A percentile compares a stretch with the other conserved stretches of the same genome.
These are phyloP conservation scores for Euzetes globulus DNA, from an alignment of 2,888 invertebrate genomes.

Conservation along the genomic window DNA sequence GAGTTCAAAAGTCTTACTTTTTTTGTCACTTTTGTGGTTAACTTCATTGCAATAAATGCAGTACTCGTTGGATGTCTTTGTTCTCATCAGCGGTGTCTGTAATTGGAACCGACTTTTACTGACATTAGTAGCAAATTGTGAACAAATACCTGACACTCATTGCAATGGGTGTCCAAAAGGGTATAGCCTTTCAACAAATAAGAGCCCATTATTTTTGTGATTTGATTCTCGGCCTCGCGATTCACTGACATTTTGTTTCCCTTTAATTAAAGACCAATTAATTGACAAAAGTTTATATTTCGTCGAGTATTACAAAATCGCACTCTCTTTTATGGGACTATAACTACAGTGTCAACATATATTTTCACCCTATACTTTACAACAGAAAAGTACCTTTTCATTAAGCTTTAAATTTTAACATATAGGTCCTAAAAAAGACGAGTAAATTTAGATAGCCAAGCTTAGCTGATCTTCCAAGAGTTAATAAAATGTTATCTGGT, in stretches of 20 bases:
- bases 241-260: slow-evolving; percentile 9
- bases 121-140: not conserved
- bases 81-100: slow-evolving; percentile 33
- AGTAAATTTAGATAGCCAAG: no score
- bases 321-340: no score
- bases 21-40: not conserved
- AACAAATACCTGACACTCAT: slow-evolving; percentile 20
- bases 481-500: no score
- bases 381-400: no score
- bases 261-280: not conserved
- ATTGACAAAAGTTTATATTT: not conserved
- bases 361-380: no score
- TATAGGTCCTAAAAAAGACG: no score
- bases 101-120: not conserved
- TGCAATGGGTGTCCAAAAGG: slow-evolving; percentile 30
- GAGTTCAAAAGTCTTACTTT: not conserved
- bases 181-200: slow-evolving; percentile 35
- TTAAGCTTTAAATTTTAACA: no score
- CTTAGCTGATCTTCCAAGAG: no score
- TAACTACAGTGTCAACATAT: no score
- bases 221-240: not conserved
- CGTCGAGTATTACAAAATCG: not conserved
- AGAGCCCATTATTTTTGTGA: slow-evolving; percentile 28
- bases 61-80: not conserved
- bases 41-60: slow-evolving; percentile 30